A percentile compares a stretch with the other conserved stretches of the same genome.
phyloP scores from a whole-genome alignment of 1,140 invertebrate species.

The Octopus sinensis region DNA sequence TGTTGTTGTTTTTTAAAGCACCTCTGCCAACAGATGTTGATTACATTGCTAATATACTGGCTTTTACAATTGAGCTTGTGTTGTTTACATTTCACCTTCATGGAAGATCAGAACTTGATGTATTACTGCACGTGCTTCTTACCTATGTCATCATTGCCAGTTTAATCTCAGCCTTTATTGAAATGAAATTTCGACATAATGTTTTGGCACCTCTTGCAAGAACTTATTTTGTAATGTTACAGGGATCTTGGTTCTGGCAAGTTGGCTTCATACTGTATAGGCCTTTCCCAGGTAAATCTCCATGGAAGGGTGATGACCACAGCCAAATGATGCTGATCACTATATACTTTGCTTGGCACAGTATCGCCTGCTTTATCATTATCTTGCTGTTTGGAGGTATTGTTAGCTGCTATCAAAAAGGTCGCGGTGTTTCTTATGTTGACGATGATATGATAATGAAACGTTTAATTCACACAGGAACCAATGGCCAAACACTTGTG shows the following conservation, averaged over 20 bases:
- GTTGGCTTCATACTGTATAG: constrained; percentile 61
- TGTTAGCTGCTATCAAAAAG: constrained; percentile 35
- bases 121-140: constrained; percentile 59
- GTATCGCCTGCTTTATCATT: constrained; percentile 44
- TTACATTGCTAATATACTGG: constrained; percentile 54
- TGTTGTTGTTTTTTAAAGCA: constrained; percentile 51
- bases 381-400: constrained; percentile 47
- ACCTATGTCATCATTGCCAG: constrained; percentile 54
- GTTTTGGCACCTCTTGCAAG: constrained; percentile 52
- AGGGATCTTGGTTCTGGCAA: constrained; percentile 63
- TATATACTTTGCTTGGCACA: constrained; percentile 59
- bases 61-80: constrained; percentile 58
- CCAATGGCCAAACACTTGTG: constrained; percentile 42
- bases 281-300: constrained; percentile 46
- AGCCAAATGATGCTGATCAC: constrained; percentile 60
- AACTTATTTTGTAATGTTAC: constrained; percentile 56
- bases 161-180: constrained; percentile 46
- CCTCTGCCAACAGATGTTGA: constrained; percentile 56
- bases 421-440: constrained; percentile 28
- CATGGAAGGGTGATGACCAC: constrained; percentile 58
- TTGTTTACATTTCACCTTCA: constrained; percentile 62
- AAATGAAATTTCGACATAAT: constrained; percentile 54
- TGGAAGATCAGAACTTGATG: constrained; percentile 57
- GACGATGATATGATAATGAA: constrained; percentile 35
- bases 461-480: constrained; percentile 35